Base-by-base conservation (phyloP, 2,113 vertebrate species). In the Cryptotis parvus region DNA sequence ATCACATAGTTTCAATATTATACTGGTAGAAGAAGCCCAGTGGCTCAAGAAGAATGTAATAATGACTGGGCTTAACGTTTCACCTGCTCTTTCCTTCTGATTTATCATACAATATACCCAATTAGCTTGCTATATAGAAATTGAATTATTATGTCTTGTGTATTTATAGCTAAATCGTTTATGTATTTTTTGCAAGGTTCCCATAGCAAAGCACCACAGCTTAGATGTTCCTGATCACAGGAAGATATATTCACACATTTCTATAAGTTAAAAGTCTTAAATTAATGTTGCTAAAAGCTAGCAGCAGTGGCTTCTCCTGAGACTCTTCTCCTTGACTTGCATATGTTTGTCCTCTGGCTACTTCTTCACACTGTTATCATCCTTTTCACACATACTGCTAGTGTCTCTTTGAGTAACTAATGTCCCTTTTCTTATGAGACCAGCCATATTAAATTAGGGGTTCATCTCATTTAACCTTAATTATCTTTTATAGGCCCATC, bases 301-400 rank as follows among this genome's bases (percentile, higher is more conserved):
- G 4, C 5, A 68, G 20, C 37, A 4, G 33, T 33, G 58, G 18
- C 22, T 49, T 80, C 31, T 37, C 86, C 4, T 27, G 3, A 58
- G 1, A 27, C 2, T 12, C 35, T 9, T 45, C 72, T 31, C 22
- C 10, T 22, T 35, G 10, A n/a, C 27, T 73, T n/a, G 22, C 3
- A 15, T 12, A 3, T 61, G 10, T 3, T 11, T 6, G 3, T 0
- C 4, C 1, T 11, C 2, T 7, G 1, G 8, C 20, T 76, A 3
- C 10, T 11, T 24, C 1, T 45, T 37, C 58, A 35, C 4, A 0
- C 1, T 4, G 9, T 22, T 29, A 2, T 16, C 65, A 5, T 11
- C 55, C 27, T 61, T 29, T 52, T 4, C 3, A 11, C 22, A 39
- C 10, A 10, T 0, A 43, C 3, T 0, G 8, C 33, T 83, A 1